Evolutionary conservation across 2,113 vertebrate genomes (phyloP).

Genomic region (Cygnus buccinator): DNA sequence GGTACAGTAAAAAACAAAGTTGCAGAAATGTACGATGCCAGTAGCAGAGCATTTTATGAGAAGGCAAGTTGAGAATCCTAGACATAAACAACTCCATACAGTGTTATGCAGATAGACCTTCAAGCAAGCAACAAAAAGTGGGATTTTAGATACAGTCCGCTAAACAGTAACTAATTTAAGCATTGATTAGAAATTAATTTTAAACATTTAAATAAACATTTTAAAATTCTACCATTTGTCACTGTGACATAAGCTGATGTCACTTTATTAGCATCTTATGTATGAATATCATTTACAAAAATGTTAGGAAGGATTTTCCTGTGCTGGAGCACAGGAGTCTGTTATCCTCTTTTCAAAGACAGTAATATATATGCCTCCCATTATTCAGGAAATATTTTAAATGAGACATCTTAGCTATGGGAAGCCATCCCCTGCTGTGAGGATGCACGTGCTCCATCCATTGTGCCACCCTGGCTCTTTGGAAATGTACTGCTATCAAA

Average conservation of each 20-base stretch:
- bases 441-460: rapidly evolving
- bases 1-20: neutral
- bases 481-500: rapidly evolving
- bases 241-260: neutral
- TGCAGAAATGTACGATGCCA: neutral
- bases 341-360: neutral
- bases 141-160: neutral
- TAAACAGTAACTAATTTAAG: neutral
- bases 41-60: neutral
- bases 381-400: neutral
- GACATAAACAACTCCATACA: rapidly evolving
- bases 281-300: neutral
- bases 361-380: no score
- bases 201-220: neutral
- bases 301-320: rapidly evolving
- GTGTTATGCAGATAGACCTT: neutral
- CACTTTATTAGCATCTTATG: neutral
- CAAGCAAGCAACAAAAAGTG: neutral
- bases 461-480: rapidly evolving
- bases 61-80: neutral
- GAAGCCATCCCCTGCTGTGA: no score
- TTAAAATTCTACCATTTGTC: neutral
- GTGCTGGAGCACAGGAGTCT: neutral
- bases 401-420: rapidly evolving
- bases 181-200: neutral